phyloP scores from a whole-genome alignment of 2,113 vertebrate species.

The Psilopsiagon aurifrons region DNA sequence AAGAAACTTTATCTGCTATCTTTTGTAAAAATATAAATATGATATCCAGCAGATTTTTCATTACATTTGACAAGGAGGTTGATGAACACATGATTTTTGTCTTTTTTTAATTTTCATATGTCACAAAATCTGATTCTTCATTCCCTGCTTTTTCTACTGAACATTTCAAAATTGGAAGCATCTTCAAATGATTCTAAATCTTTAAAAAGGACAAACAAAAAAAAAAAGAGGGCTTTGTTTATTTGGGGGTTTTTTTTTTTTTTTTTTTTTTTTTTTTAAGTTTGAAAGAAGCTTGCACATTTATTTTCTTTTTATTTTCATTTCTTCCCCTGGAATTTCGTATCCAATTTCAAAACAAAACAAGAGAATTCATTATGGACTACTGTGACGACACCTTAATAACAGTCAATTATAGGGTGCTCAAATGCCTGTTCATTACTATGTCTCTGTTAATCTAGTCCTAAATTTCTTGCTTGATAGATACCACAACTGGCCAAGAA shows the following conservation, averaged over 20 bases:
- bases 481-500: constrained; percentile 53
- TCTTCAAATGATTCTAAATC: neutral
- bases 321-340: neutral
- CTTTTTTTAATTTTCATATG: neutral
- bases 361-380: constrained; percentile 53
- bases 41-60: neutral
- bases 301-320: neutral
- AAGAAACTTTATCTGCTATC: constrained; percentile 63
- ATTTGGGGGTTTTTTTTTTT: neutral
- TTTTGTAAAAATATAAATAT: constrained; percentile 21
- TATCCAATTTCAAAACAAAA: constrained; percentile 45
- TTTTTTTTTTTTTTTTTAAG: neutral
- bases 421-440: constrained; percentile 70
- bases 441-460: constrained; percentile 74
- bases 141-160: neutral
- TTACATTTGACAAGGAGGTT: neutral
- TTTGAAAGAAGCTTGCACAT: neutral
- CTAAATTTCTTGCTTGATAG: constrained; percentile 75
- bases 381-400: constrained; percentile 58
- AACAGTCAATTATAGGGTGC: constrained; percentile 70
- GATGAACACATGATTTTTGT: neutral
- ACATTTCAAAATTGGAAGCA: constrained; percentile 3
- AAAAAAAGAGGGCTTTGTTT: neutral
- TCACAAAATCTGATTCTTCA: neutral
- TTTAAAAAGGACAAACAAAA: neutral